Base-by-base conservation (phyloP, 2,888 invertebrate species). In the Laothoe populi region DNA sequence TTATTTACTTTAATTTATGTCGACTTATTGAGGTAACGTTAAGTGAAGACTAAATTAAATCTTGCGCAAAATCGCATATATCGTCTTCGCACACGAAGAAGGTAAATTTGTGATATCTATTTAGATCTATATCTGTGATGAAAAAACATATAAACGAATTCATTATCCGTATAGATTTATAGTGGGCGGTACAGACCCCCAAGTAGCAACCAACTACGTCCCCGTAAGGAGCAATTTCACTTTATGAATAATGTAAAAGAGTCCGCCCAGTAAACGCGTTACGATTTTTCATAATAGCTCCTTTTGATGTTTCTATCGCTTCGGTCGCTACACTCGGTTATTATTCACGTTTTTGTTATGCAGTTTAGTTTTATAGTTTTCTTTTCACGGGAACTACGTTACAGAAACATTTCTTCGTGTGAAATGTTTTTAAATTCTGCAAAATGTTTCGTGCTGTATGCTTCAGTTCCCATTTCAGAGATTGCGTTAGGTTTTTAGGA, bases 221-320 rank as follows among this genome's bases (percentile, higher is more conserved):
- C 62, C 62, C 45, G 57, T 48, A 46, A 58, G 82, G 83, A 86
- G 87, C 88, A 87, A 88, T 89, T 88, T 88, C 82, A 75, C 74
- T 75, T 75, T 82, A 89, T 92, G 90, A 90, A 92, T 91, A 88
- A 91, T 91, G 83, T 79, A 92, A 61, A 61, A 63, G 68, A 81
- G 90, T 90, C 90, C 91, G 90, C 87, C 86, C 86, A 68, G 82
- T 91, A 91, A 92, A 86, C 74, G 89, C 81, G 90, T 91, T 91
- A 92, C 89, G 90, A 91, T 91, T 92, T 91, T 91, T 92, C 91
- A 90, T 92, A 92, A 90, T 91, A 88, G 85, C 86, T 79, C 78
- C 84, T 83, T 86, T 88, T 88, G 88, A 88, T 85, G 85, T 84
- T 80, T 68, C 76, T 70, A 65, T 74, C 71, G 74, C 74, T 66